Evolutionary conservation across 2,113 vertebrate species (phyloP).

Genomic region (Alouatta palliata): DNA sequence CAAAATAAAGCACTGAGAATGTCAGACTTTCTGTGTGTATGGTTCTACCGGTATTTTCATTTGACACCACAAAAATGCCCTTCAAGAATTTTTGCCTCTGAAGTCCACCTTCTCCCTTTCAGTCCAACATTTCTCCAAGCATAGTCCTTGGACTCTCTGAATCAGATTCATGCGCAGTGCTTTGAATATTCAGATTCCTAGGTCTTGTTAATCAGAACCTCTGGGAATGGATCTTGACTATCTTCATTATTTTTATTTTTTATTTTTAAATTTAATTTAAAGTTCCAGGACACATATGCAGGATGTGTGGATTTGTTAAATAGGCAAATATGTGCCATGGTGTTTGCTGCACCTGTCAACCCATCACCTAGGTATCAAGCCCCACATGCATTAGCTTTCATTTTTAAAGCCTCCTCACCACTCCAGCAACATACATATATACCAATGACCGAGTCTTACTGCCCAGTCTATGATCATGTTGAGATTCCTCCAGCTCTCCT

Average conservation of each 20-base stretch:
- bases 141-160: neutral
- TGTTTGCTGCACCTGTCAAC: no score
- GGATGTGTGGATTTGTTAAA: no score
- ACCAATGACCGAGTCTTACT: neutral
- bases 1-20: neutral
- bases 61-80: neutral
- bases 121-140: neutral
- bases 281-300: no score
- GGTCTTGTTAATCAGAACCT: neutral
- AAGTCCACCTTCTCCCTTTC: neutral
- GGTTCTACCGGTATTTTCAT: neutral
- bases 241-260: no score
- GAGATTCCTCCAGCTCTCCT: neutral
- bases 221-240: neutral
- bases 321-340: no score
- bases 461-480: neutral
- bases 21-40: neutral
- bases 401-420: neutral
- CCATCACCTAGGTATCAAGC: no score
- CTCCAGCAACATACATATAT: neutral
- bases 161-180: neutral
- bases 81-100: neutral
- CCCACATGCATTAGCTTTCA: no score
- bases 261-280: no score
- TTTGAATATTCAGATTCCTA: neutral